Percentiles rank a stretch among this genome's conserved stretches.
phyloP scores from a whole-genome alignment of 2,797 vertebrate species.

The Enteromius argenteus region DNA sequence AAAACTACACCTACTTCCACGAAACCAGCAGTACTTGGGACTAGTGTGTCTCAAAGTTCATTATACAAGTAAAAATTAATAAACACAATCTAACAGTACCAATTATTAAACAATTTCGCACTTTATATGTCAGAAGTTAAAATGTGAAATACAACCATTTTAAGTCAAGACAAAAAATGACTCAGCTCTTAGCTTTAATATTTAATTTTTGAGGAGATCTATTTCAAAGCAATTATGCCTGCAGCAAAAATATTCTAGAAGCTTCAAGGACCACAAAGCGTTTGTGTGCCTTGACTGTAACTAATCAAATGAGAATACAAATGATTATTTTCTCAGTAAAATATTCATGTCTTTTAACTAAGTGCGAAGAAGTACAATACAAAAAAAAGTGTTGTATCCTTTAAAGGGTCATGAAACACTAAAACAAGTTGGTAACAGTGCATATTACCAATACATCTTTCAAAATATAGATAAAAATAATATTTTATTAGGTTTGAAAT shows the following conservation, averaged over 20 bases:
- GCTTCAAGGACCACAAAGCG: neutral
- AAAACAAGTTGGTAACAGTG: neutral
- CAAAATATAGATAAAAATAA: neutral
- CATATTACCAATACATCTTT: neutral
- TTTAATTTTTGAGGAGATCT: slow-evolving; percentile 24
- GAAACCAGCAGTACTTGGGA: neutral
- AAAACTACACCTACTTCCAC: neutral
- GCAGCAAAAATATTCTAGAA: slow-evolving; percentile 1
- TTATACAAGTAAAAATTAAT: neutral
- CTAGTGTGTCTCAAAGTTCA: neutral
- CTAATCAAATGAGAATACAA: slow-evolving; percentile 3
- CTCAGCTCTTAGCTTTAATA: slow-evolving; percentile 21
- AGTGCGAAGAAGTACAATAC: neutral
- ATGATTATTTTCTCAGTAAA: neutral
- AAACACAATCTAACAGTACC: neutral
- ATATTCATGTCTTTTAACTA: neutral
- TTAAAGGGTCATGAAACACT: neutral
- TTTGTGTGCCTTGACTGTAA: neutral
- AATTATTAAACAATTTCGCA: slow-evolving; percentile 19
- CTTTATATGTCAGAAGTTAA: slow-evolving; percentile 24
- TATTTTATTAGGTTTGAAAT: neutral
- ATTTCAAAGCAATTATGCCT: slow-evolving; percentile 33
- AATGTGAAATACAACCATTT: slow-evolving; percentile 9
- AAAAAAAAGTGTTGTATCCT: neutral
- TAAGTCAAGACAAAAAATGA: slow-evolving; percentile 3